Base-by-base conservation (phyloP, 2,113 vertebrate genomes). In the Crotalus viridis region DNA sequence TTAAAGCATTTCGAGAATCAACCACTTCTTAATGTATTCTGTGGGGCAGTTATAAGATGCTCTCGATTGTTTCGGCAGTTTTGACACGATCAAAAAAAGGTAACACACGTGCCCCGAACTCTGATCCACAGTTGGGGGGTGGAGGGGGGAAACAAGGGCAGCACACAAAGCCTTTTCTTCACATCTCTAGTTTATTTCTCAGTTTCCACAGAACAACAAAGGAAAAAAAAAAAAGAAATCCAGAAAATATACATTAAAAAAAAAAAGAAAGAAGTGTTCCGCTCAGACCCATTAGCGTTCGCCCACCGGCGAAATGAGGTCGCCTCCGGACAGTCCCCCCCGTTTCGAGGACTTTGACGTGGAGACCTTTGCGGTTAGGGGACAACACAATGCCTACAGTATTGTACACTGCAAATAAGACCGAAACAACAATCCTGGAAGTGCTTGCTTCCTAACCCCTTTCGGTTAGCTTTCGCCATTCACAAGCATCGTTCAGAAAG, bases 181-280 rank as follows among this genome's bases (percentile, higher is more conserved):
- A 86, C 21, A 89, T 89, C 85, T 93, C 92, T 52, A 93, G n/a
- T 93, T 93, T 93, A 93, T 93, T 93, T 93, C 28, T 85, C 4
- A 89, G 74, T 90, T 93, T 90, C 88, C 89, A 93, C 92, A 61
- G 88, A 90, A 85, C 92, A 33, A 92, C 81, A 43, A 43, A 54
- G 28, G 39, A 39, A 39, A 39, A 88, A 51, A 43, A 15, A 69
- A 8, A 59, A 86, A 90, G 81, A 48, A 51, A 61, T n/a, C 59
- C 61, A 54, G 85, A 85, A 85, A 57, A 81, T 43, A 81, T 69
- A 54, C n/a, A n/a, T 56, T 85, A 74, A 33, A 21, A 21, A 89
- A 89, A 89, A 89, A 89, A 81, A 43, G 8, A 89, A 89, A 89
- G 39, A 43, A 48, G 92, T 85, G 88, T 48, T 81, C 64, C 8